A percentile compares a stretch with the other conserved stretches of the same genome.
phyloP scores from a whole-genome alignment of 2,888 invertebrate genomes.

The Dichetophora obliterata region DNA sequence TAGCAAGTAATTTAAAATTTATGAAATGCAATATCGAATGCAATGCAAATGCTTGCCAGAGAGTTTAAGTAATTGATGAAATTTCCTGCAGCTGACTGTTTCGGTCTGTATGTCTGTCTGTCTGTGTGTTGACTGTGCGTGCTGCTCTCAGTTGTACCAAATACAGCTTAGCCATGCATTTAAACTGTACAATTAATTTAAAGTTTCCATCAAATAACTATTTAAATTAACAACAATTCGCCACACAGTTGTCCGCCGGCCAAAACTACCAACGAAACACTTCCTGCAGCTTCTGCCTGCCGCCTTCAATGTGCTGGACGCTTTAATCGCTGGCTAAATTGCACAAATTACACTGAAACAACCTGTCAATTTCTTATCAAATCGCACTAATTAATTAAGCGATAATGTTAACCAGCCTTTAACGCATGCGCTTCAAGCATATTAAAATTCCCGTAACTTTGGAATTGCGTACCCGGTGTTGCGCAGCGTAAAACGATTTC shows the following conservation, averaged over 20 bases:
- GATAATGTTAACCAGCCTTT: constrained; percentile 49
- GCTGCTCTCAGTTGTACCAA: not conserved
- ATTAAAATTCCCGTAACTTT: not conserved
- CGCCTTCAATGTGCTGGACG: not conserved
- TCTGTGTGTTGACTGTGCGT: no score
- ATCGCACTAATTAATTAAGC: constrained; percentile 52
- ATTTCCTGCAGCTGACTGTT: not conserved
- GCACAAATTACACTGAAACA: constrained; percentile 19
- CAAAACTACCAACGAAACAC: not conserved
- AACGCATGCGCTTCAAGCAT: constrained; percentile 40
- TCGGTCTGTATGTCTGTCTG: no score
- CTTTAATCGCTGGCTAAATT: constrained; percentile 9
- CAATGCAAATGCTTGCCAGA: not conserved
- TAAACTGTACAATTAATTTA: no score
- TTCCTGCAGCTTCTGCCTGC: not conserved
- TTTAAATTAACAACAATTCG: no score
- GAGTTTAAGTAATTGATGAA: not conserved
- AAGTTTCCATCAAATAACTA: no score
- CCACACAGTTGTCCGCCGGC: not conserved
- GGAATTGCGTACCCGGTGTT: constrained; percentile 30
- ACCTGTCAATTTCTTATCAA: constrained; percentile 51
- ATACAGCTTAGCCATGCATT: not conserved
- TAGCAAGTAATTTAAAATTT: constrained; percentile 8
- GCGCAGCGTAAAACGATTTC: constrained; percentile 20
- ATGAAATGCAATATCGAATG: not conserved